A percentile compares a stretch with the other conserved stretches of the same genome.
These are phyloP conservation scores for Panthera tigris DNA, from an alignment of 2,113 vertebrate species.

Conservation along the genomic window DNA sequence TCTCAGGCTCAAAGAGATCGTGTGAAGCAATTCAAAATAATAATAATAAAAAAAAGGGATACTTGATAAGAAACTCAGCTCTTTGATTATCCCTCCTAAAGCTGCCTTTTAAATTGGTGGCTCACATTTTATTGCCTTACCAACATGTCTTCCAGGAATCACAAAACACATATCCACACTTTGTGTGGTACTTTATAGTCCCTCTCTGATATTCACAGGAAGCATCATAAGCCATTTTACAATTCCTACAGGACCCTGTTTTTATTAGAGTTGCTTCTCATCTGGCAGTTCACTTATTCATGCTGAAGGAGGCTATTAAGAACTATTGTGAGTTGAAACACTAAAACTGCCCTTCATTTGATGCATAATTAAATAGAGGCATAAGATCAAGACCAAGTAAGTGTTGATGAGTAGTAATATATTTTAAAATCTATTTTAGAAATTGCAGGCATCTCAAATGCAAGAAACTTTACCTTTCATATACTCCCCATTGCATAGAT, in stretches of 20 bases:
- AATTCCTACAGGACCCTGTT: not conserved
- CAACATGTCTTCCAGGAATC: not conserved
- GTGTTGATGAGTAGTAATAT: not conserved
- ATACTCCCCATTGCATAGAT: not conserved
- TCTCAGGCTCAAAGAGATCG: not conserved
- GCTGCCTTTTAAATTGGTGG: conserved; percentile 5
- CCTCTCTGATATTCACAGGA: not conserved
- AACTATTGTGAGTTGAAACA: not conserved
- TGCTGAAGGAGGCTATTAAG: conserved; percentile 8
- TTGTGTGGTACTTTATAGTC: not conserved
- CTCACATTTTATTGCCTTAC: conserved; percentile 28
- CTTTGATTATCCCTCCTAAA: not conserved
- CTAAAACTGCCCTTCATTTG: not conserved
- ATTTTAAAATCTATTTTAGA: conserved; percentile 41
- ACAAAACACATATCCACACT: not conserved
- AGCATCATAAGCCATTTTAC: not conserved
- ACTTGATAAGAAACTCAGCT: not conserved
- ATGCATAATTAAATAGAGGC: conserved; percentile 30
- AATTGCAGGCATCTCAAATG: not conserved
- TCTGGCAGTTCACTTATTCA: conserved; percentile 6
- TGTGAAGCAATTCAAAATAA: not conserved
- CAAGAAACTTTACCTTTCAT: not conserved
- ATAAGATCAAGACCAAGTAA: conserved; percentile 22
- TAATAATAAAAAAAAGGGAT: not conserved
- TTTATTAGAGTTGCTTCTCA: conserved; percentile 23